Base-by-base conservation (phyloP, 2,888 invertebrate species). In the Argyra leucocephala region DNA sequence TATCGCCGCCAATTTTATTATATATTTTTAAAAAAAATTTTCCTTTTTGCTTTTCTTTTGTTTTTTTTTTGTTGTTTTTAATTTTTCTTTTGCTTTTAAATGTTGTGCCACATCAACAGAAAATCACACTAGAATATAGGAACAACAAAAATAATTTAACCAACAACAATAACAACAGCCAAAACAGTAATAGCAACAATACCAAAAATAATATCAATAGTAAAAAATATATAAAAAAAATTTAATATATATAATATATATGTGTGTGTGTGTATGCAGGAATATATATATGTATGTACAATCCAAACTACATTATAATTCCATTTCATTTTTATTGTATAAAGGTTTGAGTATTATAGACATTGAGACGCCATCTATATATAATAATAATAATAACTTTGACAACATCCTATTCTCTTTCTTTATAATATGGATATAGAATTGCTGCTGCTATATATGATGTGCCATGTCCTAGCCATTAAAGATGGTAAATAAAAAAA, bases 271-370 rank as follows among this genome's bases (percentile, higher is more conserved):
- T n/a, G n/a, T n/a, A n/a, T n/a, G n/a, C n/a, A n/a, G n/a, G n/a
- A n/a, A n/a, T n/a, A n/a, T n/a, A n/a, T n/a, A n/a, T n/a, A n/a
- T n/a, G n/a, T n/a, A n/a, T n/a, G n/a, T n/a, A n/a, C n/a, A n/a
- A n/a, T n/a, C n/a, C n/a, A n/a, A n/a, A 48, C 48, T 18, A 48
- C 12, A 37, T 37, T 15, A 37, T 37, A 37, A 9, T 37, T 37
- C 12, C 12, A n/a, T 37, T 12, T 37, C 37, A 48, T 18, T 48
- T 48, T 48, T 15, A 37, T 48, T 48, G 4, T 48, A 18, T 48
- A 31, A 61, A 31, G 61, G 61, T 61, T 61, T 61, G 61, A 31
- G 61, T 61, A 31, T 10, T 24, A 61, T 61, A 61, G 61, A 61
- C 61, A 26, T 26, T 61, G 7, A 26, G 61, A 26, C 61, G 61